Conservation (phyloP, 2,888 invertebrate species). For the Ormyrus pomaceus region DNA sequence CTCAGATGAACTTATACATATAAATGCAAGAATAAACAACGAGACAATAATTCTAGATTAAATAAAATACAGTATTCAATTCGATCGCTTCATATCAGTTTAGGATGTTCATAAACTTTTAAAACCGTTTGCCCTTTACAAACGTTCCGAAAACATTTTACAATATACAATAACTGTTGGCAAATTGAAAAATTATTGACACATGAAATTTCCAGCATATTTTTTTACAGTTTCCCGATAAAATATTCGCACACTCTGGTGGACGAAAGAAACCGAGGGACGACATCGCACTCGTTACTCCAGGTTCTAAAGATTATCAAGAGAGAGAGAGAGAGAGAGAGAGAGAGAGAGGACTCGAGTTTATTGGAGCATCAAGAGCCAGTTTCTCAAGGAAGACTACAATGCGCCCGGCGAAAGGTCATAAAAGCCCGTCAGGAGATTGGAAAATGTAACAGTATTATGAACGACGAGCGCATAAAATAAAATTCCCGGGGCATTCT, state of each 20-base stretch:
- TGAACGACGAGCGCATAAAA: conserved; percentile 34
- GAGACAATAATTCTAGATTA: neutral
- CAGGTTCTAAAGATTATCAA: conserved; percentile 46
- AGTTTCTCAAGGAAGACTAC: conserved; percentile 24
- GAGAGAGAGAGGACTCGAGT: neutral
- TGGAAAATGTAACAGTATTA: conserved; percentile 40
- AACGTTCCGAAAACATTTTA: neutral
- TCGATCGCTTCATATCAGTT: too few relatives aligned
- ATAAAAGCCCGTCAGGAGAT: conserved; percentile 40
- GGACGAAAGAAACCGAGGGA: conserved; percentile 2
- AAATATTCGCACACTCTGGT: conserved; percentile 32
- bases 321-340: neutral
- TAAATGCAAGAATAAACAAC: too few relatives aligned
- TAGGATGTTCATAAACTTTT: too few relatives aligned
- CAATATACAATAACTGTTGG: neutral
- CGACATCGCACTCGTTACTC: conserved; percentile 20
- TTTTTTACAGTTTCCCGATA: conserved; percentile 32
- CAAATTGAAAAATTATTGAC: conserved; percentile 34
- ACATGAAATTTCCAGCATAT: neutral
- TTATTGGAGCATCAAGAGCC: conserved; percentile 44
- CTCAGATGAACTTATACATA: too few relatives aligned
- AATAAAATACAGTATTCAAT: neutral
- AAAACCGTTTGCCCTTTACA: neutral
- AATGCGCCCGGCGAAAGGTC: conserved; percentile 16
- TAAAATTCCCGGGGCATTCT: conserved; percentile 34